A percentile compares a stretch with the other conserved stretches of the same genome.
These are phyloP conservation scores for Melanotaenia pygmaea DNA, from an alignment of 2,797 vertebrate genomes.

Conservation along the genomic window DNA sequence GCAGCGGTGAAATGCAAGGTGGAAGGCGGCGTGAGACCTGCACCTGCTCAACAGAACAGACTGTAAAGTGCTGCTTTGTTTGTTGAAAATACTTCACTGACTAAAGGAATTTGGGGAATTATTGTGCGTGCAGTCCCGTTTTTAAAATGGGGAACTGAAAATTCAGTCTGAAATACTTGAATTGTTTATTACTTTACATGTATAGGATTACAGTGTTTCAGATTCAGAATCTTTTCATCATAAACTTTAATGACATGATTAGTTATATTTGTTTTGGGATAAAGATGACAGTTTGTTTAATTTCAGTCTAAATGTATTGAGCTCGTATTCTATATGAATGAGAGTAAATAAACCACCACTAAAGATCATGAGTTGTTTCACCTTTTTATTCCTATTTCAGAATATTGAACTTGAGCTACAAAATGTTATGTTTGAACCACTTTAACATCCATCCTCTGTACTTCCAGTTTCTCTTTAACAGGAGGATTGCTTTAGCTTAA, in stretches of 20 bases:
- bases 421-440: slow-evolving; percentile 31
- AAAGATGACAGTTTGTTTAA: not conserved
- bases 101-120: not conserved
- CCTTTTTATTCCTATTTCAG: slow-evolving; percentile 14
- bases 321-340: not conserved
- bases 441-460: slow-evolving; percentile 21
- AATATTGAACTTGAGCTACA: slow-evolving; percentile 55
- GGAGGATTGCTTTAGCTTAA: slow-evolving; percentile 15
- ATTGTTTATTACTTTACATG: slow-evolving; percentile 3
- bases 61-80: not conserved
- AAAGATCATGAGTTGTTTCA: slow-evolving; percentile 10
- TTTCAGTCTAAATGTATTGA: slow-evolving; percentile 1
- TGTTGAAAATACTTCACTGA: not conserved
- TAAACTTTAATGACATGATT: slow-evolving; percentile 23
- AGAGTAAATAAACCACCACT: slow-evolving; percentile 13
- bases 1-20: not conserved
- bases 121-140: not conserved
- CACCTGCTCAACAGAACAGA: slow-evolving; percentile 1
- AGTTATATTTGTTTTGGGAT: not conserved
- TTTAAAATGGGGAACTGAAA: not conserved
- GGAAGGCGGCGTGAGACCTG: slow-evolving; percentile 10
- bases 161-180: slow-evolving; percentile 12
- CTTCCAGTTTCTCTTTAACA: slow-evolving; percentile 40
- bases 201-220: not conserved
- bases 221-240: not conserved